These are phyloP conservation scores for Pentalonia nigronervosa DNA, from an alignment of 1,140 invertebrate species.

Conservation along the genomic window DNA sequence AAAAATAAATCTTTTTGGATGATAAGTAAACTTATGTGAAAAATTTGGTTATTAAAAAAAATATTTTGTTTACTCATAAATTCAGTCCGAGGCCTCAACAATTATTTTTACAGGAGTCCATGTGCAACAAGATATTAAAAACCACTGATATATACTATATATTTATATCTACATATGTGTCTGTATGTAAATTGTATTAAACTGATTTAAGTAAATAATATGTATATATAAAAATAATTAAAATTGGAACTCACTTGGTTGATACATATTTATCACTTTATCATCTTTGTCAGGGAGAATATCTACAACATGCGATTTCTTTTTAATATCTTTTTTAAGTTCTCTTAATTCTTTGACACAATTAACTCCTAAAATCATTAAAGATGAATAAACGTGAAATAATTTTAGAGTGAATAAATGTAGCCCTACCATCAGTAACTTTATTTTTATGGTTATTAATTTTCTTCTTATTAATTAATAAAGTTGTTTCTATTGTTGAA, in stretches of 20 bases:
- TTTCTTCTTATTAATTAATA: not conserved
- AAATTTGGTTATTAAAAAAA: too few relatives aligned
- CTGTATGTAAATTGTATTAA: not conserved
- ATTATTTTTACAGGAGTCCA: too few relatives aligned
- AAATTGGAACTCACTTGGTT: not conserved
- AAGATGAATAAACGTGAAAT: not conserved
- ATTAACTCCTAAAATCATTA: not conserved
- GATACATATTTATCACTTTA: not conserved
- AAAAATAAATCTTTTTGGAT: too few relatives aligned
- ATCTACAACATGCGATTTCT: not conserved
- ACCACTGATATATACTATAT: not conserved
- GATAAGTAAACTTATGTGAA: too few relatives aligned
- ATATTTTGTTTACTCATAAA: too few relatives aligned
- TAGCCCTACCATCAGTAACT: not conserved
- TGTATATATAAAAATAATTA: not conserved
- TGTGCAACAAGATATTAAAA: too few relatives aligned
- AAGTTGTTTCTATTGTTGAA: not conserved
- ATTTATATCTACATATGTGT: not conserved
- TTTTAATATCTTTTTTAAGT: not conserved
- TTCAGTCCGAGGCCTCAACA: too few relatives aligned
- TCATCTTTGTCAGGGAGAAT: not conserved
- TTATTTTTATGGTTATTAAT: not conserved
- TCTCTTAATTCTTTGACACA: not conserved
- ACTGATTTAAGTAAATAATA: not conserved
- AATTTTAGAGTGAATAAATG: not conserved